Evolutionary conservation across 2,888 invertebrate genomes (phyloP).

Genomic region (Sceliomorpha sp.): DNA sequence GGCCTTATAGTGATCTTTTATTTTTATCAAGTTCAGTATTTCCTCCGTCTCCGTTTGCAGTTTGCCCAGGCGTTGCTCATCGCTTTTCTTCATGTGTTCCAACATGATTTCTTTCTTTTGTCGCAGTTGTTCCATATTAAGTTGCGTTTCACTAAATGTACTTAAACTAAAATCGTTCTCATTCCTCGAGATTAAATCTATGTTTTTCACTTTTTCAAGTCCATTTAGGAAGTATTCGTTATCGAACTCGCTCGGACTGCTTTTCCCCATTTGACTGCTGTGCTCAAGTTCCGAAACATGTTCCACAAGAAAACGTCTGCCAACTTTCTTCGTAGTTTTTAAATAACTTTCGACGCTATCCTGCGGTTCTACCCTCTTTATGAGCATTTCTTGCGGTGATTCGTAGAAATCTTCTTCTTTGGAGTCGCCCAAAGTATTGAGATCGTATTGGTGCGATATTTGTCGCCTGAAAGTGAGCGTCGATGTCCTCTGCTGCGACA

Average conservation of each 20-base stretch:
- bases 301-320: constrained; percentile 72
- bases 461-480: constrained; percentile 29
- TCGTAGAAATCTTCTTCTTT: constrained; percentile 16
- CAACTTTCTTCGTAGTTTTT: constrained; percentile 65
- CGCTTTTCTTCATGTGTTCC: constrained; percentile 63
- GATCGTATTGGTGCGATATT: constrained; percentile 28
- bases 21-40: constrained; percentile 57
- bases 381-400: neutral
- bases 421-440: constrained; percentile 14
- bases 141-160: constrained; percentile 57
- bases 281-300: constrained; percentile 76
- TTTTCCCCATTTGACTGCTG: constrained; percentile 66
- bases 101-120: constrained; percentile 66
- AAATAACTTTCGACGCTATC: constrained; percentile 22
- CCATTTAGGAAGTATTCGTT: constrained; percentile 61
- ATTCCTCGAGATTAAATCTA: constrained; percentile 71
- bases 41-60: constrained; percentile 58
- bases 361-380: too few species aligned
- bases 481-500: neutral
- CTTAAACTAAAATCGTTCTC: constrained; percentile 65
- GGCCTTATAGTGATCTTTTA: constrained; percentile 60
- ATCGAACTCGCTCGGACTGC: constrained; percentile 59
- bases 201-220: constrained; percentile 70
- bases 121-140: constrained; percentile 64
- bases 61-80: constrained; percentile 43